Base-by-base conservation (phyloP, 2,797 vertebrate species). In the Clarias fuscus region DNA sequence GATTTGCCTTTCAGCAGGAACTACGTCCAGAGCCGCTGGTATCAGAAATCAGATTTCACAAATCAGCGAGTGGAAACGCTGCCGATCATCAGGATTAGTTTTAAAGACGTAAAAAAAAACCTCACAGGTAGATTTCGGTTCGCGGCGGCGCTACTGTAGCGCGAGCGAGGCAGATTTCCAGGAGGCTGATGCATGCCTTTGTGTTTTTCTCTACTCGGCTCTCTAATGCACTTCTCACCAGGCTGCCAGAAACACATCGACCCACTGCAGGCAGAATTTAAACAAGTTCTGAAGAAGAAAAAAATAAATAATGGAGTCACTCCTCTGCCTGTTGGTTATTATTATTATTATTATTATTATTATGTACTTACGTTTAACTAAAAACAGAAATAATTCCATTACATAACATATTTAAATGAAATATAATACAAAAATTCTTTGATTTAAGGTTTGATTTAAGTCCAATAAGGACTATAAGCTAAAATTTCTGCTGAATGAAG, bases 231-330 rank as follows among this genome's bases (percentile, higher is more conserved):
- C 78, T 78, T 79, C 48, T 30, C 77, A 20, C 33, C 37, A 15
- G 10, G 43, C 20, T 73, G 85, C 85, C 78, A 82, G 43, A 65
- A 86, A 73, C 37, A 40, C 81, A 72, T 56, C 48, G 85, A 86
- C 37, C 53, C 78, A 56, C 68, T 65, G 58, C 56, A 27, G 77
- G 20, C 22, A 10, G 78, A 73, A 22, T 64, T 64, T 73, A 30
- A 78, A 82, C 68, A 59, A 58, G 68, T 43, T 15, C 58, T 0
- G 6, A 1, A 17, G 17, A 70, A 8, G 4, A 18, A 70, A 0
- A 18, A 70, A 33, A 33, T 2, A 81, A 22, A 78, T 10, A 5
- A 33, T 3, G 22, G 33, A 24, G 40, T 56, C 20, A 37, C 59
- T 8, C n/a, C 59, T 75, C 70, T 33, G 72, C 53, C 27, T n/a